These are phyloP conservation scores for Anastrepha ludens DNA, from an alignment of 1,140 invertebrate species.

Conservation along the genomic window DNA sequence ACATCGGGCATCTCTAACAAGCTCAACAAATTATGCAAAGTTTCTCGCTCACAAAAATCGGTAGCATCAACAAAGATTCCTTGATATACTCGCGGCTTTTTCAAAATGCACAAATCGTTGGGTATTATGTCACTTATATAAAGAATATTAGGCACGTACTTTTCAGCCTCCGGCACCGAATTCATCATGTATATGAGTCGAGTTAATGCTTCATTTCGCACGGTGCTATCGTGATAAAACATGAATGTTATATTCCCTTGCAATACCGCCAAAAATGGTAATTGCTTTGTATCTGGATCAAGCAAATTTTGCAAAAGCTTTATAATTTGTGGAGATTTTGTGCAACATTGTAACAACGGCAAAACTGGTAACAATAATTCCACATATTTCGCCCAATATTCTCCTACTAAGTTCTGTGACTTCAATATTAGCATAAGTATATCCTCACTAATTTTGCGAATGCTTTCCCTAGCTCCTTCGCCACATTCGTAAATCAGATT, in stretches of 20 bases:
- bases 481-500: constrained; percentile 58
- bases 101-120: constrained; percentile 60
- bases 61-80: constrained; percentile 59
- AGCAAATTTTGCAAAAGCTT: constrained; percentile 59
- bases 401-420: constrained; percentile 50
- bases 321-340: constrained; percentile 46
- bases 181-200: constrained; percentile 59
- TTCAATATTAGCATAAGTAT: constrained; percentile 59
- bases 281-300: constrained; percentile 59
- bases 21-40: constrained; percentile 60
- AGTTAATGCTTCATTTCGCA: constrained; percentile 60
- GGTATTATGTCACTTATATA: constrained; percentile 56
- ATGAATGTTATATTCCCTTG: constrained; percentile 64
- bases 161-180: constrained; percentile 51
- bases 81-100: constrained; percentile 57
- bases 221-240: constrained; percentile 58
- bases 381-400: constrained; percentile 57
- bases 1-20: constrained; percentile 63
- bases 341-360: constrained; percentile 62
- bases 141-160: constrained; percentile 55
- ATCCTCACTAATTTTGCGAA: constrained; percentile 53
- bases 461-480: constrained; percentile 10
- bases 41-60: constrained; percentile 9
- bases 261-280: constrained; percentile 58
- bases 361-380: constrained; percentile 60